Evolutionary conservation across 2,113 vertebrate species (phyloP), one percentile per base, ranked within the genome.

Genomic region (Aepyceros melampus): DNA sequence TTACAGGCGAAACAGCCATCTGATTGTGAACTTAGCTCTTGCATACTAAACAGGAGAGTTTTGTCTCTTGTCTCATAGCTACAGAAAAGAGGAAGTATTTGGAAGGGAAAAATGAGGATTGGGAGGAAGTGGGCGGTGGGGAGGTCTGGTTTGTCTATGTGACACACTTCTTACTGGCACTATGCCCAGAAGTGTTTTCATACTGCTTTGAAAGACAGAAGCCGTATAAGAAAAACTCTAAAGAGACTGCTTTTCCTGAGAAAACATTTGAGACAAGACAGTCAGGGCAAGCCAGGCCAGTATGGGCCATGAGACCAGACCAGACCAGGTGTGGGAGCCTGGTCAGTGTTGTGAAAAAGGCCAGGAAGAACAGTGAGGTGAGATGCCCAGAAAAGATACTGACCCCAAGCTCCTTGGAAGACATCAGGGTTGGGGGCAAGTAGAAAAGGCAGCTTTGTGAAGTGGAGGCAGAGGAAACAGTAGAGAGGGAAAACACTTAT

Each of bases 31-130:
- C 74, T 71, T 64, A 51, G 76, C 19, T 94, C 81, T 94, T 81
- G 13, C 13, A 85, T 83, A 78, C 55, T 55, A 83, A 95, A 91
- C 43, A 85, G 47, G 16, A 33, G 29, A 74, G 2, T 78, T 95
- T 64, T 90, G 84, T 95, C 31, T 82, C 29, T 85, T 92, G 45
- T 87, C 43, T 87, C 56, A 71, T 40, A 90, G 74, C 47, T 81
- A 71, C 19, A 21, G 81, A 92, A 92, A 87, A 95, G 49, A 94
- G 71, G 58, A 97, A 27, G 23, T 21, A 92, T 94, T 87, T 47
- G 45, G 53, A 53, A 76, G 51, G 53, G n/a, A 81, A 87, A 94
- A 96, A 51, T 76, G 55, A 91, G 6, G 8, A 43, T 82, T 87
- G 40, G 6, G 31, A 71, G 47, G 33, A 88, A 7, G 29, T 1